Conservation (phyloP, 2,888 invertebrate species). For the Brachypterus glaber region DNA sequence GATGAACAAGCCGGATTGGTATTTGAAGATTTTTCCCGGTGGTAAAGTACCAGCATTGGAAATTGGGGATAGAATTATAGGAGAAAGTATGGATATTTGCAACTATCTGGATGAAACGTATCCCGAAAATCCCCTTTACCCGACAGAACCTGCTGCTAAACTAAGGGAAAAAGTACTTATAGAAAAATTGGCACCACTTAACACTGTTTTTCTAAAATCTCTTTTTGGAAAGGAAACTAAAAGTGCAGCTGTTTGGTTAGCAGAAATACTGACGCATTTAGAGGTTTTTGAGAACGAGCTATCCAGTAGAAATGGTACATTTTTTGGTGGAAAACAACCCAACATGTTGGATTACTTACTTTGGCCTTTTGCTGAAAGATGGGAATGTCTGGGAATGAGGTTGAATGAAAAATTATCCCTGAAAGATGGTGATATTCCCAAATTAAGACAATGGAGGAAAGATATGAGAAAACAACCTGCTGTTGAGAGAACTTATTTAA, state of each 20-base stretch:
- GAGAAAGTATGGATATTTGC: constrained; percentile 46
- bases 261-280: constrained; percentile 22
- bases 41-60: constrained; percentile 46
- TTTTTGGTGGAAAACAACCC: constrained; percentile 29
- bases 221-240: constrained; percentile 18
- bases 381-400: constrained; percentile 20
- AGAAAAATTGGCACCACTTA: constrained; percentile 23
- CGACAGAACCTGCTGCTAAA: constrained; percentile 36
- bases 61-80: constrained; percentile 40
- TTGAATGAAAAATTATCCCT: constrained; percentile 25
- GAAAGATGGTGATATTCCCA: constrained; percentile 21
- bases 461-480: constrained; percentile 26
- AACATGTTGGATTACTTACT: constrained; percentile 34
- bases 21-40: constrained; percentile 50
- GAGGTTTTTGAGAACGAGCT: constrained; percentile 30
- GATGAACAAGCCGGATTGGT: constrained; percentile 77
- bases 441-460: constrained; percentile 29
- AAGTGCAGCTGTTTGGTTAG: constrained; percentile 24
- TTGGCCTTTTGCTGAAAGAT: constrained; percentile 33
- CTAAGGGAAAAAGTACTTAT: constrained; percentile 29
- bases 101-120: constrained; percentile 48
- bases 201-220: constrained; percentile 18
- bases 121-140: constrained; percentile 41
- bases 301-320: constrained; percentile 21
- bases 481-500: constrained; percentile 25